Conservation (phyloP, 2,888 invertebrate species). For the Barypeithes pellucidus region DNA sequence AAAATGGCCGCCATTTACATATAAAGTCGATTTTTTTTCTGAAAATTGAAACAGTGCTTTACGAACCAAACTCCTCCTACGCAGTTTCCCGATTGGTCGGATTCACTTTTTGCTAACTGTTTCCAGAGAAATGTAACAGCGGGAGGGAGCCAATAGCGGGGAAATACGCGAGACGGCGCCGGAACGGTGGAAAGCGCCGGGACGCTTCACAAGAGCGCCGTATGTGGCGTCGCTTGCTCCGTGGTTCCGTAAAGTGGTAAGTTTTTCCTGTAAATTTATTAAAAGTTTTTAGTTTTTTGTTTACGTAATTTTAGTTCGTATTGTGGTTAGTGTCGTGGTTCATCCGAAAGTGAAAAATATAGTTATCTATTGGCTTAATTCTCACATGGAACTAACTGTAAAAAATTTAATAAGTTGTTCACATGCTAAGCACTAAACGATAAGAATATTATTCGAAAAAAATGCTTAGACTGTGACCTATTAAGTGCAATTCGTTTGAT, state of each 20-base stretch:
- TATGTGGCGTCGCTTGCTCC: constrained; percentile 59
- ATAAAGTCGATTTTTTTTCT: constrained; percentile 57
- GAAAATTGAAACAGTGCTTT: constrained; percentile 67
- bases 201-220: constrained; percentile 72
- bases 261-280: constrained; percentile 28
- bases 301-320: not conserved
- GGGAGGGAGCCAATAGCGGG: constrained; percentile 72
- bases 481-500: no score
- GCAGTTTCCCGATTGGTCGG: constrained; percentile 56
- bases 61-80: constrained; percentile 55
- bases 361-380: no score
- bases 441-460: no score
- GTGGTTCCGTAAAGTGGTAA: constrained; percentile 47
- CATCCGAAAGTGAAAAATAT: no score
- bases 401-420: no score
- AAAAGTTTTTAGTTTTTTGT: not conserved
- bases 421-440: no score
- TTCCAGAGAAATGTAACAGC: constrained; percentile 65
- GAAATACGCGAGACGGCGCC: constrained; percentile 73
- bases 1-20: constrained; percentile 68
- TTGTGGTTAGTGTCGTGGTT: not conserved
- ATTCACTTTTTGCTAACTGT: constrained; percentile 60
- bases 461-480: no score
- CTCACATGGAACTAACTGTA: no score
- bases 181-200: constrained; percentile 36